Evolutionary conservation across 2,797 vertebrate species (phyloP), one percentile per base, ranked within the genome.

Genomic region (Paramormyrops hopkinsi): DNA sequence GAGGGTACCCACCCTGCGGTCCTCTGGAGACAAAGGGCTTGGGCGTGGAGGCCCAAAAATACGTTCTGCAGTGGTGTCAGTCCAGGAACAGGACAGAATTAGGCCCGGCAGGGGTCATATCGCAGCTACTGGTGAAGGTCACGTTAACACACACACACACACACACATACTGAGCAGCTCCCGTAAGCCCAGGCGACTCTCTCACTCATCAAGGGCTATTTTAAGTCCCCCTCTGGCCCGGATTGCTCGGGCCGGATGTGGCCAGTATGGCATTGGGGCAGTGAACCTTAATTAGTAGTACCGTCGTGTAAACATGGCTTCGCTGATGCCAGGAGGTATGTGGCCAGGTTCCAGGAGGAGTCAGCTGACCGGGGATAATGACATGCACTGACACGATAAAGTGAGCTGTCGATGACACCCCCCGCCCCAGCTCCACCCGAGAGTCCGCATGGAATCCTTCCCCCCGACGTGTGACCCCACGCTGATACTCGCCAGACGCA

Each of bases 161-260:
- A 65, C 19, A 51, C 12, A 79, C 37, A 79, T 17, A n/a, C 73
- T 5, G 17, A 44, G 33, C 14, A 29, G 37, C 29, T 69, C 65
- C 65, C 29, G 0, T 69, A 12, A 33, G 65, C 1, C 4, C 11
- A 11, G 17, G 11, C 1, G 12, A 9, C 25, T 29, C 53, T 41
- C 46, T 79, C 22, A 9, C 87, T 51, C 89, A 48, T 53, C 17
- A 0, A n/a, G 91, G 90, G 88, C 89, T 90, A 92, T 93, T 92
- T 91, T 53, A 91, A 29, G 88, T 91, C 91, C 92, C 84, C 89
- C 89, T 89, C 50, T 11, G 17, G 44, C 83, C 92, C 90, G 93
- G 94, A 90, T 91, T 94, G 92, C 93, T 93, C 92, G 92, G 91
- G 93, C 94, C 90, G 91, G 91, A 92, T 91, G 91, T n/a, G 62